Conservation (phyloP, 2,113 vertebrate species). For the Ahaetulla prasina region DNA sequence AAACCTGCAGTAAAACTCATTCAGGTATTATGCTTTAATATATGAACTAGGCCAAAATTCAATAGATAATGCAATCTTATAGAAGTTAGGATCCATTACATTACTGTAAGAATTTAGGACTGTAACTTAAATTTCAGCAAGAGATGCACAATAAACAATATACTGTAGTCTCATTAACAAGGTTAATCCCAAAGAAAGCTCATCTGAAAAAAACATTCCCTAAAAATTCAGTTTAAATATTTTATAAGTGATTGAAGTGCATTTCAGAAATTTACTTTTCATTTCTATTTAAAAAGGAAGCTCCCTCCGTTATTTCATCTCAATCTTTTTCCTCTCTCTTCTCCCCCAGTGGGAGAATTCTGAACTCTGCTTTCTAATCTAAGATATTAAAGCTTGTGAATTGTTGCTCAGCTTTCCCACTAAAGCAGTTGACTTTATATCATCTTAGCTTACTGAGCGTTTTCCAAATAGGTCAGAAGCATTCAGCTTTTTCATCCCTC, state of each 20-base stretch:
- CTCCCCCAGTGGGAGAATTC: neutral
- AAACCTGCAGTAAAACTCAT: too few relatives aligned
- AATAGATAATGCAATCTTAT: neutral
- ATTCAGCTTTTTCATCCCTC: neutral
- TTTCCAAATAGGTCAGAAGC: neutral
- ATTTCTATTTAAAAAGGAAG: neutral
- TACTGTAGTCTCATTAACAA: neutral
- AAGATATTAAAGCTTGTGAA: neutral
- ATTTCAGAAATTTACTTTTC: neutral
- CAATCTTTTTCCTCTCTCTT: neutral
- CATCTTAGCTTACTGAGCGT: neutral
- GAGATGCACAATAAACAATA: neutral
- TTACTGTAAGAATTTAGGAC: neutral
- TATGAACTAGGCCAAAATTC: neutral
- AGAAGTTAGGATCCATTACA: neutral
- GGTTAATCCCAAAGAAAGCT: neutral
- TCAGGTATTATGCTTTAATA: too few relatives aligned
- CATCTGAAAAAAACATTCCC: neutral
- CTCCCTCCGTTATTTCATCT: neutral
- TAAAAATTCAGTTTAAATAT: neutral
- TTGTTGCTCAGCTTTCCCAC: neutral
- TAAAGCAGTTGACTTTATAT: neutral
- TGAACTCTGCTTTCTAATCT: neutral
- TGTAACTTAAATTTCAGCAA: neutral
- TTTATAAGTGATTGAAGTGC: neutral